Base-by-base conservation (phyloP, 2,888 invertebrate species). In the Mylabris sibirica region DNA sequence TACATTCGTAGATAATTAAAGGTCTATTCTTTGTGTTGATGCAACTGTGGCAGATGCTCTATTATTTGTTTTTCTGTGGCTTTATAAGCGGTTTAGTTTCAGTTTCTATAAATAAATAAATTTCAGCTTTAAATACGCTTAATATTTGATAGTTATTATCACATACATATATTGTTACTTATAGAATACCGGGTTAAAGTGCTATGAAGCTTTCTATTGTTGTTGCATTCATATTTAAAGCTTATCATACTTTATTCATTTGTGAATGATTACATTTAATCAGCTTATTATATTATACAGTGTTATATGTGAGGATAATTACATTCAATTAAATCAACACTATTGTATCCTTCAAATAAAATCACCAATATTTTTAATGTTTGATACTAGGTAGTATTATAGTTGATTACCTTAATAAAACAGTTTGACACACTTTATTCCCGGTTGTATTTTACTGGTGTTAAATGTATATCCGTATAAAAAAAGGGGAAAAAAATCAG, bases 331-430 rank as follows among this genome's bases (percentile, higher is more conserved):
- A 49, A 49, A 20, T 49, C 20, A 9, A 9, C 20, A 20, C 49
- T 20, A 22, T 20, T 20, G 8, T 3, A 22, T 49, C 20, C 20
- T 20, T 49, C 1, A 49, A 44, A 44, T 3, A 17, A 44, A 38
- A 44, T 2, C 41, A 41, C 5, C 41, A 44, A 17, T 8, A 44
- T 17, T 17, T 38, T 12, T 3, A 38, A 34, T 34, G 6, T 9
- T 35, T 35, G 11, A 12, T 26, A 26, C 5, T 26, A 26, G 8
- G 9, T 11, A 3, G 11, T 6, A 35, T 11, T 35, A 35, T 14
- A 41, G 8, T 44, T 44, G 17, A 44, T 44, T 17, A 17, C 17
- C n/a, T 44, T 44, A 57, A 57, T 24, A 57, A 57, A 57, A 57
- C 26, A 53, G 22, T 53, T 53, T 53, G 53, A 2, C 1, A 22